phyloP scores from a whole-genome alignment of 2,113 vertebrate genomes.

The Gadus macrocephalus region DNA sequence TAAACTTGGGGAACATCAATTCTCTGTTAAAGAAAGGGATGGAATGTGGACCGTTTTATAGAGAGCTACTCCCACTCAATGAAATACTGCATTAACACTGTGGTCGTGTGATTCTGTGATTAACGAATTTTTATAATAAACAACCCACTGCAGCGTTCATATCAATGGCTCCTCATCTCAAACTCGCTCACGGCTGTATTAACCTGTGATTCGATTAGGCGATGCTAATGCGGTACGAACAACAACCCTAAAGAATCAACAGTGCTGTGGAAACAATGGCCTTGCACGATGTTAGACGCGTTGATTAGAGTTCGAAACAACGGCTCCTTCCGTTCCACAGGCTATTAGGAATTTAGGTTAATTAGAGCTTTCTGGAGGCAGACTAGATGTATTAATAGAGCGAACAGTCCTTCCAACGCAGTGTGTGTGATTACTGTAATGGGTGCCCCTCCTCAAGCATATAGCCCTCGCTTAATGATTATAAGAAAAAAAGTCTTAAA shows the following conservation, averaged over 20 bases:
- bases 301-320: constrained; percentile 2
- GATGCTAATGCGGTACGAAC: neutral
- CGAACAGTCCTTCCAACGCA: constrained; percentile 12
- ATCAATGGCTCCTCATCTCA: neutral
- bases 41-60: too few species aligned
- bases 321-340: constrained; percentile 15
- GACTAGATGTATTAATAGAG: constrained; percentile 25
- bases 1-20: too few species aligned
- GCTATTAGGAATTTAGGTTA: constrained; percentile 46
- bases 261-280: neutral
- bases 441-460: constrained; percentile 25
- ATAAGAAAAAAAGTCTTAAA: neutral
- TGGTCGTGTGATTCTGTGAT: too few species aligned
- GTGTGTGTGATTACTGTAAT: constrained; percentile 23
- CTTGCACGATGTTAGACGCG: too few species aligned
- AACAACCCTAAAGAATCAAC: neutral
- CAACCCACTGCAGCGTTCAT: neutral
- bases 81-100: too few species aligned
- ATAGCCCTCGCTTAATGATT: constrained; percentile 16
- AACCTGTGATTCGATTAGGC: neutral
- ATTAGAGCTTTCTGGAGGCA: constrained; percentile 39
- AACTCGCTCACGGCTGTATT: neutral
- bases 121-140: neutral
- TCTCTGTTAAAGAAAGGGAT: too few species aligned
- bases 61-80: too few species aligned